phyloP scores from a whole-genome alignment of 2,113 vertebrate species.

The Microcebus griseorufus region DNA sequence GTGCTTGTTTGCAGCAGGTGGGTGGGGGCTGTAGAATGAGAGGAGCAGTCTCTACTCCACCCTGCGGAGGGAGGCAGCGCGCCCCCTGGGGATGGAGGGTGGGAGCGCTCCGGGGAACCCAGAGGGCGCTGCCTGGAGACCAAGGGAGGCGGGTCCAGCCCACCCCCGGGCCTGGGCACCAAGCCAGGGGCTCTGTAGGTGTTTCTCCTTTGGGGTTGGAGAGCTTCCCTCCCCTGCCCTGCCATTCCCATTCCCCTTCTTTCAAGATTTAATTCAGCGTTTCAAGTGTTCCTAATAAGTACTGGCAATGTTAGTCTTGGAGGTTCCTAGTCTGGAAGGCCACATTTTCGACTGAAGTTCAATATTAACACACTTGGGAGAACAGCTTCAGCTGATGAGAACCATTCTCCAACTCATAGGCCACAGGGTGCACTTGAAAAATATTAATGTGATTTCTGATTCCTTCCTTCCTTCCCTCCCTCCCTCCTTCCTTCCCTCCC shows the following conservation, averaged over 20 bases:
- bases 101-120: background rate
- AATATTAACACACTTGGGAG: background rate
- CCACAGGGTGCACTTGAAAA: background rate
- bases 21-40: background rate
- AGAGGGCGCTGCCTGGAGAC: rapidly evolving
- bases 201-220: background rate
- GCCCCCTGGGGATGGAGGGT: background rate
- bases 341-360: background rate
- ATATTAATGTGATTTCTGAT: background rate
- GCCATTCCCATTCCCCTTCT: background rate
- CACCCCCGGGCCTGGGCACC: background rate
- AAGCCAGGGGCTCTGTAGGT: background rate
- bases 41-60: background rate
- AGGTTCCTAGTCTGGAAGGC: background rate
- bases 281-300: background rate
- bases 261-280: conserved; percentile 3
- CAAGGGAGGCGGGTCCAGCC: background rate
- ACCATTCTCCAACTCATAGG: background rate
- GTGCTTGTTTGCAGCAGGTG: background rate
- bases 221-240: background rate
- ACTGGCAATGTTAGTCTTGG: background rate
- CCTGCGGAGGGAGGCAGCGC: background rate
- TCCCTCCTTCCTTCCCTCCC: rapidly evolving
- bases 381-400: background rate
- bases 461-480: background rate